Percentiles rank a stretch among this genome's conserved stretches.
These are phyloP conservation scores for Pangasius larnaudii DNA, from an alignment of 2,797 vertebrate genomes.

Conservation along the genomic window DNA sequence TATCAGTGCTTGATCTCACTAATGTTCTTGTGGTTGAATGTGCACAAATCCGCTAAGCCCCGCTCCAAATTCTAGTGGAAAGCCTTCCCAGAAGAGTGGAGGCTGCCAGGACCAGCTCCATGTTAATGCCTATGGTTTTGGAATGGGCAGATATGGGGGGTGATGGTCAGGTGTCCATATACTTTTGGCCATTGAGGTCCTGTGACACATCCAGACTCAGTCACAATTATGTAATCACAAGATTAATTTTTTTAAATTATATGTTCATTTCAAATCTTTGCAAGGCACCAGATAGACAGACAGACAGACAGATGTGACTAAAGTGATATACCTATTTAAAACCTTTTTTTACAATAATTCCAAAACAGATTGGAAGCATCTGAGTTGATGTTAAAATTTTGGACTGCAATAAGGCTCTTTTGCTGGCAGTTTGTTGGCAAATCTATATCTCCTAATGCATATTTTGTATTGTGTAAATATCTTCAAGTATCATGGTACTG, in stretches of 20 bases:
- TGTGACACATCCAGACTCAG: background rate
- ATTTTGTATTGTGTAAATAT: background rate
- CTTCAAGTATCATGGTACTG: background rate
- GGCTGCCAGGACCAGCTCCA: background rate
- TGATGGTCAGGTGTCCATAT: too few species aligned
- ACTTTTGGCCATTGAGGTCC: background rate
- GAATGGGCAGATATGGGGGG: too few species aligned
- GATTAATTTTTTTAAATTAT: too few species aligned
- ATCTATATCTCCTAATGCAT: background rate
- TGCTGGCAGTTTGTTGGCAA: background rate
- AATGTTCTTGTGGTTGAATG: background rate
- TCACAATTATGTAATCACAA: background rate
- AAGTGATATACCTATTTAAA: background rate
- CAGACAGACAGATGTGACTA: background rate
- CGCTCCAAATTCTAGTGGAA: too few species aligned
- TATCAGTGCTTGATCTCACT: background rate
- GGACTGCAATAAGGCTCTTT: background rate
- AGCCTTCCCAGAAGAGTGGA: background rate
- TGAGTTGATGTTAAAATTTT: background rate
- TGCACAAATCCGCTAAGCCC: background rate
- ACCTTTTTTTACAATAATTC: background rate
- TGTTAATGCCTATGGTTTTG: background rate
- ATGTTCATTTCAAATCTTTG: background rate
- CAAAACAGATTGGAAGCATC: background rate
- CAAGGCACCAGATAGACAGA: too few species aligned